Percentiles rank a stretch among this genome's conserved stretches.
phyloP scores from a whole-genome alignment of 2,113 vertebrate genomes.

The Nymphicus hollandicus region DNA sequence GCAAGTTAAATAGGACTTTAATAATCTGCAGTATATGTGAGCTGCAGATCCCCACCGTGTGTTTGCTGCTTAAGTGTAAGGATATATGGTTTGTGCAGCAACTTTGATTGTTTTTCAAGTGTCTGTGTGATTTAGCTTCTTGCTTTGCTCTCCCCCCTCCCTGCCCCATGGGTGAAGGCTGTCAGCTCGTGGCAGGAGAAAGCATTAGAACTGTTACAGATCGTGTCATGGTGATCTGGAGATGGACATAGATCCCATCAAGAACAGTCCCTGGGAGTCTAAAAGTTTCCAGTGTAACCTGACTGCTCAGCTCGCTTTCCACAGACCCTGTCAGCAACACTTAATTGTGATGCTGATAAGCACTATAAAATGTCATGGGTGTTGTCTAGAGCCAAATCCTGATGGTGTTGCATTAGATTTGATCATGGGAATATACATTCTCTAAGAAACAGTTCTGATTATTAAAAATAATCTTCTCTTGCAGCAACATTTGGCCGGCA shows the following conservation, averaged over 20 bases:
- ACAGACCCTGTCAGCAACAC: neutral
- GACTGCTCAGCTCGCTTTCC: neutral
- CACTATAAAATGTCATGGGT: neutral
- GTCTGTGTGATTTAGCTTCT: rapidly evolving
- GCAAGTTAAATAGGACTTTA: neutral
- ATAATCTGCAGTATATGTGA: neutral
- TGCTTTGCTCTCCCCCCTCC: neutral
- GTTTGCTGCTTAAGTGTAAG: neutral
- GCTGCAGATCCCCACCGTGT: neutral
- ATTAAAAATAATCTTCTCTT: neutral
- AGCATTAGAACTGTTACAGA: neutral
- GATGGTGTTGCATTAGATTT: neutral
- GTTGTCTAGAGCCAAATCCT: neutral
- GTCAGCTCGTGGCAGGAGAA: neutral
- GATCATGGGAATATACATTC: neutral
- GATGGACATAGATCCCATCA: neutral
- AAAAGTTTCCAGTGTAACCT: neutral
- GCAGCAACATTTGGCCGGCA: neutral
- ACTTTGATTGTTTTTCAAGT: neutral
- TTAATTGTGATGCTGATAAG: neutral
- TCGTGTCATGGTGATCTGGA: neutral
- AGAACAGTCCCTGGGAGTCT: neutral
- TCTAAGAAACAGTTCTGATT: neutral
- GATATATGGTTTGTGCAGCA: neutral
- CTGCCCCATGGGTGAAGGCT: neutral